Percentiles rank a stretch among this genome's conserved stretches.
Conservation (phyloP, 2,888 invertebrate species). For the Sphinx pinastri region DNA sequence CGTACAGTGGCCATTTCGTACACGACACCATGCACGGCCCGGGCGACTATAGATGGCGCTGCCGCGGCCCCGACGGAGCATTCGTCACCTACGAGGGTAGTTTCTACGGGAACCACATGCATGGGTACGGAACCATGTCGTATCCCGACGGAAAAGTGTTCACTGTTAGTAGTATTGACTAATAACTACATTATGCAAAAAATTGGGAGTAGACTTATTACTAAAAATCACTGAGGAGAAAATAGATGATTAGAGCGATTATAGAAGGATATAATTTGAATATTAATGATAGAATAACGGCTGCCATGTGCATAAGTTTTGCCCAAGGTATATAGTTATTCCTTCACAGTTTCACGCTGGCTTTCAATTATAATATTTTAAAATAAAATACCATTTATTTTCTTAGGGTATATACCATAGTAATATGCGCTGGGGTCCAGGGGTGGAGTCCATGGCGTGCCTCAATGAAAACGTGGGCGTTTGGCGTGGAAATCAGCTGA, state of each 20-base stretch:
- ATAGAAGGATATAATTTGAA: too few species aligned
- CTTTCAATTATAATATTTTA: too few species aligned
- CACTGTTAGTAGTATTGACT: slow-evolving; percentile 48
- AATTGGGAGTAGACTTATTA: too few species aligned
- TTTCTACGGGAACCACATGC: slow-evolving; percentile 78
- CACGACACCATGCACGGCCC: slow-evolving; percentile 77
- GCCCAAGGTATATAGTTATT: too few species aligned
- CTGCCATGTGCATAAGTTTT: too few species aligned
- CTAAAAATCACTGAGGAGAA: too few species aligned
- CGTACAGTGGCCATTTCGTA: slow-evolving; percentile 69
- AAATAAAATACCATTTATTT: neutral
- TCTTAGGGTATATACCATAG: slow-evolving; percentile 76
- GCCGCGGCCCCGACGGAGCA: slow-evolving; percentile 49
- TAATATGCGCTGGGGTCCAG: slow-evolving; percentile 84
- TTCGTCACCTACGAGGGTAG: slow-evolving; percentile 73
- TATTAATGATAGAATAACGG: too few species aligned
- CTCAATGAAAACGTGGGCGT: slow-evolving; percentile 81
- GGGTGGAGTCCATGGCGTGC: slow-evolving; percentile 70
- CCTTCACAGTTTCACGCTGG: too few species aligned
- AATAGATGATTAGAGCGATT: too few species aligned
- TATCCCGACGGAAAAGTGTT: slow-evolving; percentile 74
- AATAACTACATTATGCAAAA: neutral
- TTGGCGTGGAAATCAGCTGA: slow-evolving; percentile 77
- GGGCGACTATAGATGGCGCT: slow-evolving; percentile 74
- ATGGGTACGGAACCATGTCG: slow-evolving; percentile 82